Base-by-base conservation (phyloP, 1,140 invertebrate genomes). In the Cyclargus thomasi region DNA sequence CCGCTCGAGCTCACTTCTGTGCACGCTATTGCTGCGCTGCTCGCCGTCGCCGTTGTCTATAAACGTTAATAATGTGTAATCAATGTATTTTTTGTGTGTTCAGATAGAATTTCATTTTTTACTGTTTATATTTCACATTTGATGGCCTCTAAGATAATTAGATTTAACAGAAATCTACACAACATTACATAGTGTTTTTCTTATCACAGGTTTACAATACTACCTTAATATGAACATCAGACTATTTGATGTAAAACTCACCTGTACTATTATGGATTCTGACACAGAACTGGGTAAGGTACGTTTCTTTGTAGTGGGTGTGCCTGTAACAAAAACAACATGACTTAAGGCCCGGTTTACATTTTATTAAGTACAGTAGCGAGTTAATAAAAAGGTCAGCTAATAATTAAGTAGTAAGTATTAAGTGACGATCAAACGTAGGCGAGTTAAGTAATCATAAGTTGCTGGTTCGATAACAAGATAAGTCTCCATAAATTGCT, bases 181-280 rank as follows among this genome's bases (percentile, higher is more conserved):
- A n/a, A n/a, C n/a, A n/a, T n/a, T n/a, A 2, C 17, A 5, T n/a
- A 16, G 18, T 23, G 29, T 35, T 17, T 63, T 35, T n/a, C 18
- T 20, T n/a, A 17, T 39, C 36, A 63, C 16, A 16, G n/a, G 2
- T 53, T 53, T 53, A 53, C n/a, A n/a, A n/a, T n/a, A n/a, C n/a
- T n/a, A n/a, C n/a, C n/a, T n/a, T 53, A 29, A 7, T 29, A 29
- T 29, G 29, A 29, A 29, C 29, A 29, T 29, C 5, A 5, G 4
- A 29, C 5, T 8, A 29, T 29, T 29, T 7, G 29, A 4, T 29
- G 5, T 8, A 7, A 8, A 29, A 29, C 29, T 8, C 29, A 89
- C 85, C 81, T 89, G 83, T 16, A 82, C 74, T 22, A 83, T 63
- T 17, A 83, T 83, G 0, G 81, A 80, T 2, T 82, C 79, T 21